Conservation (phyloP, 2,113 vertebrate species). For the Plestiodon gilberti region DNA sequence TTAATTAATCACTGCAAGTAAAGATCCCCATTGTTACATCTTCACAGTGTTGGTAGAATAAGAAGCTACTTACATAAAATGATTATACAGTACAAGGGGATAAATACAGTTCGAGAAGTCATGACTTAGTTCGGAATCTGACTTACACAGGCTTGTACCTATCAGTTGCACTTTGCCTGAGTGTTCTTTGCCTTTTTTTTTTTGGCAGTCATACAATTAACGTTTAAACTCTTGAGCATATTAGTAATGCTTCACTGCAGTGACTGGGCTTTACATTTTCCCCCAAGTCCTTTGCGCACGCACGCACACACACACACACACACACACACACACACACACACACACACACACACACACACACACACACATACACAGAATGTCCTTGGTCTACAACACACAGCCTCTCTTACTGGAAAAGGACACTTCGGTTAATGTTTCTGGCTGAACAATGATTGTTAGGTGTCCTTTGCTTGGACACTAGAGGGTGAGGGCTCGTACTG, state of each 20-base stretch:
- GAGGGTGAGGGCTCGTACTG: constrained; percentile 3
- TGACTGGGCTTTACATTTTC: neutral
- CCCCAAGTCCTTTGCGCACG: too few species aligned
- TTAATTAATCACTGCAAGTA: neutral
- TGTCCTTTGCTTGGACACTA: constrained; percentile 29
- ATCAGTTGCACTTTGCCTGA: constrained; percentile 61
- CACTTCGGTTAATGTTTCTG: constrained; percentile 40
- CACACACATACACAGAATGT: too few species aligned
- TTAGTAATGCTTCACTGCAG: constrained; percentile 30
- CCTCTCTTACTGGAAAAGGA: constrained; percentile 29
- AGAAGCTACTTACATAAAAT: constrained; percentile 66
- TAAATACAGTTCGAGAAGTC: constrained; percentile 43
- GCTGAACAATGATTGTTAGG: constrained; percentile 19
- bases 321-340: too few species aligned
- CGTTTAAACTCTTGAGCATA: constrained; percentile 39
- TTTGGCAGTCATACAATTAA: constrained; percentile 48
- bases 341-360: too few species aligned
- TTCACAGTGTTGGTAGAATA: neutral
- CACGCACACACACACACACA: too few species aligned
- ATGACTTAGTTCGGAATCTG: constrained; percentile 51
- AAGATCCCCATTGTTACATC: neutral
- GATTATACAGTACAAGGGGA: constrained; percentile 69
- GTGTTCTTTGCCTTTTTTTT: constrained; percentile 52
- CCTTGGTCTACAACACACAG: constrained; percentile 41
- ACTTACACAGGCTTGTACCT: constrained; percentile 69